These are phyloP conservation scores for Pitangus sulphuratus DNA, from an alignment of 2,797 vertebrate species.

Conservation along the genomic window DNA sequence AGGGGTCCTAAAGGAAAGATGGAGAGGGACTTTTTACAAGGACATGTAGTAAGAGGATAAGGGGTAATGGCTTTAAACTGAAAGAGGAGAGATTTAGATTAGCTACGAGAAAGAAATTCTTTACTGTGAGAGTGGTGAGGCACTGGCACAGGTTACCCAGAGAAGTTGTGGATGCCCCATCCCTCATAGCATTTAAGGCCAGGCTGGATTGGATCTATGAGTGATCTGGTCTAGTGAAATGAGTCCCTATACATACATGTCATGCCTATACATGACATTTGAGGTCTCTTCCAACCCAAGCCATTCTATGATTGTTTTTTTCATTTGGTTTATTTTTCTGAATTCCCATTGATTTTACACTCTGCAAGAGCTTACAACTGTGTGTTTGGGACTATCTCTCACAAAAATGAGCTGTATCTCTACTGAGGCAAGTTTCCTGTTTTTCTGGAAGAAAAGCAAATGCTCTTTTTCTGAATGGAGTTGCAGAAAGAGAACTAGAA, in stretches of 20 bases:
- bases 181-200: background rate
- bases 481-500: background rate
- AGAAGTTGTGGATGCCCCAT: background rate
- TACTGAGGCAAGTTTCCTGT: background rate
- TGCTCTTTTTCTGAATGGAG: background rate
- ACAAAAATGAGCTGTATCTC: background rate
- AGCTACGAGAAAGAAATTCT: background rate
- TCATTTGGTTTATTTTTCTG: background rate
- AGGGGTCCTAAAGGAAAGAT: background rate
- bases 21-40: background rate
- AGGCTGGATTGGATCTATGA: background rate
- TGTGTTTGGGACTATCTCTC: background rate
- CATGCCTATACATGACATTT: background rate
- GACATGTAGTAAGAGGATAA: background rate
- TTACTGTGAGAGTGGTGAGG: background rate
- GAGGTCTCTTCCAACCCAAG: background rate
- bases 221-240: accelerated
- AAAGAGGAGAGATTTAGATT: background rate
- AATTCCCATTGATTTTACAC: background rate
- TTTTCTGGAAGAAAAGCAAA: background rate
- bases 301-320: background rate
- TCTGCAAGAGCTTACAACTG: background rate
- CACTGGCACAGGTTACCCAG: background rate
- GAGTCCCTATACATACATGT: no score
- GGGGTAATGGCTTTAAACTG: background rate